Percentiles rank a stretch among this genome's conserved stretches.
phyloP scores from a whole-genome alignment of 2,888 invertebrate species.

The Paralinhomoeus sp. region DNA sequence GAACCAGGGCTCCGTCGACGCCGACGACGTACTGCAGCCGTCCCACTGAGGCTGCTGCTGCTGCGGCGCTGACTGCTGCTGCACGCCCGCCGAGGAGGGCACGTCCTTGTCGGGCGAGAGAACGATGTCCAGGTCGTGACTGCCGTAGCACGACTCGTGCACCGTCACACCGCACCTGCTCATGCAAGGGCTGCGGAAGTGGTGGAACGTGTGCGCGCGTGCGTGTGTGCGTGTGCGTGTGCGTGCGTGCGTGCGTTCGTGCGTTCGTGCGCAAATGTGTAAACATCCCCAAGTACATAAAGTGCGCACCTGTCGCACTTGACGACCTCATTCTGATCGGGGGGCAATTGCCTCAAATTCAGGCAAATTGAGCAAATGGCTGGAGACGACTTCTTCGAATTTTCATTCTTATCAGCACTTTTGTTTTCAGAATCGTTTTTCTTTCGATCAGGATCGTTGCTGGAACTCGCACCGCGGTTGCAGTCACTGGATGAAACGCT shows the following conservation, averaged over 20 bases:
- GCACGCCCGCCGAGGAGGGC: background rate
- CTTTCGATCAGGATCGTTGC: no score
- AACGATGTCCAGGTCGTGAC: slow-evolving; percentile 4
- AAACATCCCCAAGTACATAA: background rate
- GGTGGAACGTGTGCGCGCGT: no score
- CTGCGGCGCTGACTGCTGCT: no score
- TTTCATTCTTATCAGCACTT: no score
- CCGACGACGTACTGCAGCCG: background rate
- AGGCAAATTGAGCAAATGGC: slow-evolving; percentile 16
- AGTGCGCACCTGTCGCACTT: slow-evolving; percentile 15
- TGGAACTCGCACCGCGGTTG: no score
- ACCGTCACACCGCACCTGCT: slow-evolving; percentile 18
- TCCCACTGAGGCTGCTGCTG: no score
- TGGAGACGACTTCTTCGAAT: no score
- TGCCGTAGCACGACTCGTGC: slow-evolving; percentile 20
- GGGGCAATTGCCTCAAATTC: slow-evolving; percentile 7
- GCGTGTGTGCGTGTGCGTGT: no score
- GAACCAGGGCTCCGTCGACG: slow-evolving; percentile 91
- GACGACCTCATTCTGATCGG: slow-evolving; percentile 11
- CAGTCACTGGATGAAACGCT: no score
- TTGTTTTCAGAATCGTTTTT: no score
- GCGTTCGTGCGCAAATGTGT: background rate
- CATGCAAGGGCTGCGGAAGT: background rate
- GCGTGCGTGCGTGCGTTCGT: background rate
- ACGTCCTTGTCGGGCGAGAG: background rate